phyloP scores from a whole-genome alignment of 2,797 vertebrate species.

The Hoplostethus mediterraneus region DNA sequence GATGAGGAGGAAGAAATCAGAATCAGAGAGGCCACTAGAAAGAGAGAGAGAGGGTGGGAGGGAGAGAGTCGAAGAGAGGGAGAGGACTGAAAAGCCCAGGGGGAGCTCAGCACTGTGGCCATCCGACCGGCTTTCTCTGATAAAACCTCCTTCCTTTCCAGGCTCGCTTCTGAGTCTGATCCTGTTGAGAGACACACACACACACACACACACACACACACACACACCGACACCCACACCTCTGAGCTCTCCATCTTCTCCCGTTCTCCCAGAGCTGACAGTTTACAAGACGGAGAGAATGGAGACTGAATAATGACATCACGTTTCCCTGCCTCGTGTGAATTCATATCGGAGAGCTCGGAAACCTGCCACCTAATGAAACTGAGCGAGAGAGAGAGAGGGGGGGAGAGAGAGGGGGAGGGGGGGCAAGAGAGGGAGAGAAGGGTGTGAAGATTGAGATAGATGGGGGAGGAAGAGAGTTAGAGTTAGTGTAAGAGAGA shows the following conservation, averaged over 20 bases:
- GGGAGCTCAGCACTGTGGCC: neutral
- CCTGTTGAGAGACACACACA: constrained; percentile 12
- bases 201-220: constrained; percentile 8
- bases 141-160: neutral
- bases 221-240: constrained; percentile 6
- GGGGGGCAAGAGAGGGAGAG: constrained; percentile 12
- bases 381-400: constrained; percentile 31
- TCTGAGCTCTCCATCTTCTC: constrained; percentile 43
- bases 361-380: constrained; percentile 67
- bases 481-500: neutral
- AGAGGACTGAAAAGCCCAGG: neutral
- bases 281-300: constrained; percentile 52
- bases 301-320: constrained; percentile 62
- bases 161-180: constrained; percentile 1
- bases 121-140: neutral
- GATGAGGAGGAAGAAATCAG: neutral
- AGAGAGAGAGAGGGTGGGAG: neutral
- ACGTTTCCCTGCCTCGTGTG: constrained; percentile 54
- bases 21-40: neutral
- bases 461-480: constrained; percentile 28
- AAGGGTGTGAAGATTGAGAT: constrained; percentile 20
- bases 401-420: neutral
- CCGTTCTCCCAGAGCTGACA: constrained; percentile 23
- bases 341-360: constrained; percentile 41
- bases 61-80: neutral